Percentiles rank a stretch among this genome's conserved stretches.
phyloP scores from a whole-genome alignment of 1,140 invertebrate genomes.

The Psix sp. region DNA sequence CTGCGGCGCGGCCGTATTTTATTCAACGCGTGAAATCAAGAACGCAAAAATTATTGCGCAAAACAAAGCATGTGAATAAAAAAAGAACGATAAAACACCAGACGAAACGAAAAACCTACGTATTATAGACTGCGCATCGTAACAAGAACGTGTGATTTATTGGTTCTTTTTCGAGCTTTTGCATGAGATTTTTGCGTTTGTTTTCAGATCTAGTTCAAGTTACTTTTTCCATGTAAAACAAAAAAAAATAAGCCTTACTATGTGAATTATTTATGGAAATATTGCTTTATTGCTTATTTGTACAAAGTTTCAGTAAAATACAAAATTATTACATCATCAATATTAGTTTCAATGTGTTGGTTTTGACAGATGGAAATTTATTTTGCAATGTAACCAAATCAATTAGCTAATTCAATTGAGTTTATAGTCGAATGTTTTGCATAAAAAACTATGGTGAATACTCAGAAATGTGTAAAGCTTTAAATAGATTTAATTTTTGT shows the following conservation, averaged over 20 bases:
- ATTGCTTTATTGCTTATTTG: too few species aligned
- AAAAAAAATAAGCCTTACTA: neutral
- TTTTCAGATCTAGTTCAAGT: conserved; percentile 31
- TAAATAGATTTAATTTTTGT: too few species aligned
- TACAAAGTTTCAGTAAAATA: too few species aligned
- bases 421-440: too few species aligned
- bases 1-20: conserved; percentile 39
- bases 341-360: too few species aligned
- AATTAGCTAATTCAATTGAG: too few species aligned
- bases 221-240: conserved; percentile 8
- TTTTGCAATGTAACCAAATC: too few species aligned
- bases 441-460: too few species aligned
- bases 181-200: conserved; percentile 38
- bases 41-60: conserved; percentile 47
- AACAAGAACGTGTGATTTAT: conserved; percentile 47
- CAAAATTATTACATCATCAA: too few species aligned
- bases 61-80: conserved; percentile 30
- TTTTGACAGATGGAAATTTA: too few species aligned
- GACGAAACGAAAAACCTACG: conserved; percentile 20
- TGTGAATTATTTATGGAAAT: conserved; percentile 3
- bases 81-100: conserved; percentile 10
- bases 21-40: conserved; percentile 37
- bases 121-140: conserved; percentile 34
- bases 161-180: conserved; percentile 32
- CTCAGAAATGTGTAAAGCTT: too few species aligned